Base-by-base conservation (phyloP, 2,797 vertebrate genomes). In the Crocidura indochinensis region DNA sequence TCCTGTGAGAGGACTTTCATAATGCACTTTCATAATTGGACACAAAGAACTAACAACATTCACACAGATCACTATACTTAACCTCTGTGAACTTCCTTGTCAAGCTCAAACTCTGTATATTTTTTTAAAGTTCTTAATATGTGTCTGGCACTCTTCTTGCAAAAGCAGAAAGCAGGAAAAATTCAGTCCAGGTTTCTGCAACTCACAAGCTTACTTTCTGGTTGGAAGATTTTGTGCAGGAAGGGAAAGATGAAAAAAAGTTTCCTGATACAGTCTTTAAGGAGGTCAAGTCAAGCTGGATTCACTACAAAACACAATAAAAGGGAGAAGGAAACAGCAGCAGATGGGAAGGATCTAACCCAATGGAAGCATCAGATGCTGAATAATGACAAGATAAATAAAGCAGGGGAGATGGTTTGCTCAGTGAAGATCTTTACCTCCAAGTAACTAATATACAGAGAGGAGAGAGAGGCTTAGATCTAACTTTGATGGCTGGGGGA, bases 381-480 rank as follows among this genome's bases (percentile, higher is more conserved):
- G 80, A 93, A 85, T 72, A 87, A 82, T 49, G 68, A 53, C 22
- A 84, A 67, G 91, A 29, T 46, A 62, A 84, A 88, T 92, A n/a
- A 67, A n/a, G 9, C 2, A 38, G 19, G 56, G 56, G 56, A 22
- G 19, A 56, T 0, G 74, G n/a, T 2, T 49, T 11, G 46, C 10
- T 27, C 29, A 10, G 31, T n/a, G 19, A 26, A 81, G 20, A 17
- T 56, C 11, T n/a, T 49, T 31, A 26, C 10, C 6, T 26, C 47
- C 31, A 89, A 90, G 24, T 67, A 87, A 75, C 4, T 19, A 0
- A 2, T 91, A 62, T 44, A n/a, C 67, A 92, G 65, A 62, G 79
- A 91, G 38, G 38, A 84, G 83, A 82, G 78, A 7, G 69, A 0
- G 27, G 46, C 69, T 64, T 29, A 47, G 47, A 46, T 78, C 20